Conservation (phyloP, 1,140 invertebrate genomes). For the Drosophila ambigua region DNA sequence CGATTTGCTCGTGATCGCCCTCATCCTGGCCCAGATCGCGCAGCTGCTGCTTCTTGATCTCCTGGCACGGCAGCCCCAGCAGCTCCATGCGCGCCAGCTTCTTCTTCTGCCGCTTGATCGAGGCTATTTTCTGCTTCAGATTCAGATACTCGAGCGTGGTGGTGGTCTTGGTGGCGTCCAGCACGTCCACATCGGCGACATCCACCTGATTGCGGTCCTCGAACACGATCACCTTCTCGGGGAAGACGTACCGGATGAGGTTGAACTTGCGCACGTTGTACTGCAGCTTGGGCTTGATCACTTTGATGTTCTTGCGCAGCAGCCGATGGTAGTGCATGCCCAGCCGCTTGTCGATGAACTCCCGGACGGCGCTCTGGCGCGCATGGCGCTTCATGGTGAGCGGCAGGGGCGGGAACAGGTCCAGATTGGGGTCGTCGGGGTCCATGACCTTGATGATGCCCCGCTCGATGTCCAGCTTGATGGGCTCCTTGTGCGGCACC, state of each 20-base stretch:
- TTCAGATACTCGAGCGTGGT: constrained; percentile 67
- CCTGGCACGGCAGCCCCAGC: constrained; percentile 62
- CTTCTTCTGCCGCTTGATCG: constrained; percentile 49
- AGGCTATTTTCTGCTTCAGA: constrained; percentile 43
- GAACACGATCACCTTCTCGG: constrained; percentile 55
- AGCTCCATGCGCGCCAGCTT: constrained; percentile 64
- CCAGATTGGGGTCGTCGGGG: constrained; percentile 71
- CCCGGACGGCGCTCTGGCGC: constrained; percentile 60
- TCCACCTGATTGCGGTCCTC: constrained; percentile 37
- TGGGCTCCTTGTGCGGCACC: constrained; percentile 68
- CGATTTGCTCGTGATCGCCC: constrained; percentile 31
- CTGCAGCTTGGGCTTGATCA: constrained; percentile 62
- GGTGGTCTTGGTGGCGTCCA: constrained; percentile 54
- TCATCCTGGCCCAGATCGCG: constrained; percentile 53
- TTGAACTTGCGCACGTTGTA: constrained; percentile 77
- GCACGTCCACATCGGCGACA: constrained; percentile 31
- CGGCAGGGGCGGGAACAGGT: constrained; percentile 61
- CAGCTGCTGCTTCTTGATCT: constrained; percentile 42
- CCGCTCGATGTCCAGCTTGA: constrained; percentile 70
- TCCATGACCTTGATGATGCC: constrained; percentile 68
- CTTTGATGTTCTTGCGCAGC: constrained; percentile 69
- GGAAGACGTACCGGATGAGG: constrained; percentile 74
- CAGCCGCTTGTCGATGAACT: constrained; percentile 60
- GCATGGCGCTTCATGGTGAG: constrained; percentile 29
- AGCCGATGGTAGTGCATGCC: constrained; percentile 72